Base-by-base conservation (phyloP, 1,140 invertebrate species). In the Adoxophyes honmai region DNA sequence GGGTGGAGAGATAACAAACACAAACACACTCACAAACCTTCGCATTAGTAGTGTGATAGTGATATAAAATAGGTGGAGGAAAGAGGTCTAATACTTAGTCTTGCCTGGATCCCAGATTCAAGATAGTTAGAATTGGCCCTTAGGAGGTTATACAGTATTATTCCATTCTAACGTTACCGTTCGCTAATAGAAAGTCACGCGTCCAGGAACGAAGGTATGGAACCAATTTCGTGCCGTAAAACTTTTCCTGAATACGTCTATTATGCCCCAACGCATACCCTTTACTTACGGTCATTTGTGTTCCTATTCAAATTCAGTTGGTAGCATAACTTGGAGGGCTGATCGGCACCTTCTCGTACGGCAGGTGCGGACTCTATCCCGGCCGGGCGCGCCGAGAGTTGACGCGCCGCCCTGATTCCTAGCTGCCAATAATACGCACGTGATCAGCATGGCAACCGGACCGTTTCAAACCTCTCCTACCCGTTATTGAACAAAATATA, bases 361-460 rank as follows among this genome's bases (percentile, higher is more conserved):
- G 42, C 42, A 48, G 42, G 42, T 48, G 42, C 42, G 42, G 6
- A 21, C 28, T 44, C 42, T 48, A 48, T 21, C 4, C 42, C n/a
- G 34, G n/a, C 1, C 39, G 10, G 33, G 36, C 52, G 58, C 36
- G 51, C 65, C 60, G 42, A 55, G 62, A 64, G 66, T 73, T 68
- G 71, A 70, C 71, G 71, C 53, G 55, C 62, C 60, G 68, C 68
- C 52, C 33, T 73, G 71, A 73, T 70, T 73, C 68, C 61, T 36
- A 59, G 57, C 63, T 73, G 71, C 68, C 71, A 73, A 73, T 73
- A 70, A 68, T 70, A 66, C 60, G 71, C 61, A 73, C 71, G 71
- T 73, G 71, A 68, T 48, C 60, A n/a, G 71, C 63, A 55, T 73
- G 55, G 28, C 55, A 64, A 62, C 59, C 55, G 51, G 59, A 34